Base-by-base conservation (phyloP, 1,140 invertebrate species). In the Melipona quadrifasciata region DNA sequence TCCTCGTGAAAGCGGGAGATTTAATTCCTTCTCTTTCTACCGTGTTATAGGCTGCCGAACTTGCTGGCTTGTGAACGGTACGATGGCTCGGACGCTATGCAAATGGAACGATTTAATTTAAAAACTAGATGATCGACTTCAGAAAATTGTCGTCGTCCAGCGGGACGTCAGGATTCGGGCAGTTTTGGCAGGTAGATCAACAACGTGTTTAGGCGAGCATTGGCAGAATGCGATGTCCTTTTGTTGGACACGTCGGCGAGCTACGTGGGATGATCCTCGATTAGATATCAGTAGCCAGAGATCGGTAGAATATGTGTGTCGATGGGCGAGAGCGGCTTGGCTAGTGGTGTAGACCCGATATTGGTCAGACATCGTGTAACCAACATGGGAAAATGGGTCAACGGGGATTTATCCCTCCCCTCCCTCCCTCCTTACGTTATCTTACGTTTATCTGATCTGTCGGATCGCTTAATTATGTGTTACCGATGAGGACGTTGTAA, bases 11-110 rank as follows among this genome's bases (percentile, higher is more conserved):
- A 21, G 51, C 17, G n/a, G 53, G 19, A 61, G 55, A 57, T 71
- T 84, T 84, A 71, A 79, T 79, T 84, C 55, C 55, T 79, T 84
- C 67, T 11, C 21, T 70, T 70, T n/a, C n/a, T 47, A 31, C 65
- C 75, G 4, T 47, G 81, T 77, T 77, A 77, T 47, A 21, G 67
- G 6, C 8, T 47, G 39, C 39, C 39, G 39, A 47, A 47, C 39
- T 47, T 47, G 39, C 39, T 39, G 3, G 39, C 39, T 53, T 8
- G 16, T 27, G n/a, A 39, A 27, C 55, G 2, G 24, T 21, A 53
- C 39, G 19, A 5, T 1, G 39, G 3, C 79, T 31, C 24, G 24
- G 2, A 55, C n/a, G n/a, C 24, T 27, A 81, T 77, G 81, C 51
- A 58, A 68, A 77, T 51, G 61, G n/a, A 75, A 75, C 6, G 55